Conservation (phyloP, 2,888 invertebrate species). For the Nymphalis polychloros region DNA sequence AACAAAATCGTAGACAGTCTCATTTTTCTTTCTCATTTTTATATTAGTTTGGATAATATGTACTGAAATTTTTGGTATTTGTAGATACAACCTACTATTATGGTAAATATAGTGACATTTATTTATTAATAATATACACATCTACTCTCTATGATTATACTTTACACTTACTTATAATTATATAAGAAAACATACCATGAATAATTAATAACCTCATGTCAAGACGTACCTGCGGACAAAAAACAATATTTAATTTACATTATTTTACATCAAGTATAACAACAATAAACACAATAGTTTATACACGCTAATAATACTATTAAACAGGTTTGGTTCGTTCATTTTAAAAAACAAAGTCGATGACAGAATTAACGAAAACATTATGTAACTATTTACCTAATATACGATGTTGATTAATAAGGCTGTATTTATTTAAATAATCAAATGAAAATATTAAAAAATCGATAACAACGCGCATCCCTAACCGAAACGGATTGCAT, state of each 20-base stretch:
- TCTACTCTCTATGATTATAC: background rate
- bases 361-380: too few relatives aligned
- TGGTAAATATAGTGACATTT: too few relatives aligned
- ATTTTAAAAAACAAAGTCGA: too few relatives aligned
- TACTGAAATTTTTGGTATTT: too few relatives aligned
- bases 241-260: background rate
- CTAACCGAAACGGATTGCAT: conserved; percentile 56
- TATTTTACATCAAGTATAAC: background rate
- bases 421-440: too few relatives aligned
- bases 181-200: background rate
- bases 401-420: too few relatives aligned
- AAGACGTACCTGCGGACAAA: conserved; percentile 18
- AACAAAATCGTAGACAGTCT: too few relatives aligned
- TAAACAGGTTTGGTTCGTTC: background rate
- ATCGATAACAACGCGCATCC: conserved; percentile 39
- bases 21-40: too few relatives aligned
- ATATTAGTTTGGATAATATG: too few relatives aligned
- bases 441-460: background rate
- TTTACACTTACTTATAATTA: background rate
- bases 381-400: too few relatives aligned
- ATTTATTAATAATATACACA: too few relatives aligned
- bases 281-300: background rate
- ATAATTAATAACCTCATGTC: background rate
- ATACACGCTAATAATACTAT: background rate
- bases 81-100: too few relatives aligned